Base-by-base conservation (phyloP, 1,140 invertebrate genomes). In the Gryllus bimaculatus region DNA sequence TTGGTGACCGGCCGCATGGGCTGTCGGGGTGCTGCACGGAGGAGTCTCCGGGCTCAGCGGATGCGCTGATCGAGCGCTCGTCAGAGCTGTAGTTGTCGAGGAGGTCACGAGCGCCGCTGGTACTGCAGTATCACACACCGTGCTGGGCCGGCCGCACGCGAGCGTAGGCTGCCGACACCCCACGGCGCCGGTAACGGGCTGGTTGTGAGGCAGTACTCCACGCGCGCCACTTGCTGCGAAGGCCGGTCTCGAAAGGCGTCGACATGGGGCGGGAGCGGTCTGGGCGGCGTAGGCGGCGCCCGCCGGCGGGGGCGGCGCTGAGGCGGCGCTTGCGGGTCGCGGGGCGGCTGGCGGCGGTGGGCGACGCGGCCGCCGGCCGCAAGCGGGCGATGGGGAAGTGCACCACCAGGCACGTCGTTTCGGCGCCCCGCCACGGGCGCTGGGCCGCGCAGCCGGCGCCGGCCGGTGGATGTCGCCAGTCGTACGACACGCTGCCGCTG, bases 321-420 rank as follows among this genome's bases (percentile, higher is more conserved):
- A 8, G 88, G 84, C 85, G 87, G 88, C 82, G 90, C 84, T 81
- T 90, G 88, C 26, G 90, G 91, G 85, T 92, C 91, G 81, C 91
- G 85, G 47, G 92, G 92, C 4, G 92, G 92, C 73, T n/a, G 91
- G 92, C n/a, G 90, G 89, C 0, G 92, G 92, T 13, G 90, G 90
- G 54, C 88, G 82, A 79, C 84, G 84, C 81, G 20, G 26, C 10
- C 12, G 74, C n/a, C 7, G 76, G 48, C n/a, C 20, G 76, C 7
- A 77, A 39, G 47, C 79, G 76, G 8, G 75, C 75, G 6, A 77
- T 74, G 20, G 79, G 79, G 39, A 79, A 79, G 4, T 79, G 79
- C 21, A 79, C 75, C 10, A 79, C 75, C 74, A 76, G 75, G 8
- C 76, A 74, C 18, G 76, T 75, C 18, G 76, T 75, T 13, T 66